Conservation (phyloP, 2,888 invertebrate genomes). For the Conchocele bisecta region DNA sequence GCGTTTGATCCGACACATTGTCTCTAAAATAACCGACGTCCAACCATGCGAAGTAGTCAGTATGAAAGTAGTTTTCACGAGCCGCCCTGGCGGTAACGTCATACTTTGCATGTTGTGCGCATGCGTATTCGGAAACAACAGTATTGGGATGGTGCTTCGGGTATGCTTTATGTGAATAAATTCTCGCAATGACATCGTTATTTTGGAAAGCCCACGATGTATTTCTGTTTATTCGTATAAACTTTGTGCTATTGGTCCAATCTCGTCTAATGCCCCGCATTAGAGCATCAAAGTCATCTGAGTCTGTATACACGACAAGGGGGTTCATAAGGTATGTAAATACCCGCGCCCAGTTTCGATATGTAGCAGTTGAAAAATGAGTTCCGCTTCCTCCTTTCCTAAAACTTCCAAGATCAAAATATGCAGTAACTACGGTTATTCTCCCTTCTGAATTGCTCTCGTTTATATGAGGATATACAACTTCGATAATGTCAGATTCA, state of each 20-base stretch:
- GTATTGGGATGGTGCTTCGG: constrained; percentile 65
- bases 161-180: constrained; percentile 52
- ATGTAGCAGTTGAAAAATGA: constrained; percentile 23
- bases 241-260: constrained; percentile 37
- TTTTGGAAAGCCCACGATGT: constrained; percentile 55
- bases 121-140: constrained; percentile 59
- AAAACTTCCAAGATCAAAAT: constrained; percentile 58
- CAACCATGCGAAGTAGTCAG: constrained; percentile 60
- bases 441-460: too few species aligned
- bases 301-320: constrained; percentile 60
- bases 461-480: too few species aligned
- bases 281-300: constrained; percentile 16
- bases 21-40: constrained; percentile 66
- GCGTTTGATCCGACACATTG: constrained; percentile 13
- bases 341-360: constrained; percentile 38
- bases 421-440: constrained; percentile 62
- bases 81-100: constrained; percentile 51
- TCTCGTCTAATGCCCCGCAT: constrained; percentile 31
- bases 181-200: constrained; percentile 34
- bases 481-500: too few species aligned
- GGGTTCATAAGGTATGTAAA: constrained; percentile 47
- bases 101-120: constrained; percentile 63
- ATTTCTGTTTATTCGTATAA: constrained; percentile 39
- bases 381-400: constrained; percentile 35
- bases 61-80: constrained; percentile 40